A percentile compares a stretch with the other conserved stretches of the same genome.
Evolutionary conservation across 1,140 invertebrate genomes (phyloP).

Genomic region (silkworm (Bombyx mori)): ASM3026992v2 NC_085117.1:759501-760000

Average conservation of each 20-base stretch:
- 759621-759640: constrained; percentile 4
- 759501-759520: background rate
- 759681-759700: no score
- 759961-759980: background rate
- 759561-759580: constrained; percentile 2
- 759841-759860: constrained; percentile 39
- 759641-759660: no score
- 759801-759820: constrained; percentile 23
- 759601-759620: constrained; percentile 4
- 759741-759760: constrained; percentile 10
- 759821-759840: constrained; percentile 13
- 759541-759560: background rate
- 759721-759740: no score
- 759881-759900: no score
- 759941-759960: background rate
- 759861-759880: constrained; percentile 41
- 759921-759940: no score
- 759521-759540: background rate
- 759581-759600: constrained; percentile 3
- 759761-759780: constrained; percentile 30
- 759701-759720: no score
- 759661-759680: no score
- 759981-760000: no score
- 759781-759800: constrained; percentile 42
- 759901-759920: no score